These are phyloP conservation scores for Pterocles gutturalis DNA, from an alignment of 2,113 vertebrate species.

Conservation along the genomic window DNA sequence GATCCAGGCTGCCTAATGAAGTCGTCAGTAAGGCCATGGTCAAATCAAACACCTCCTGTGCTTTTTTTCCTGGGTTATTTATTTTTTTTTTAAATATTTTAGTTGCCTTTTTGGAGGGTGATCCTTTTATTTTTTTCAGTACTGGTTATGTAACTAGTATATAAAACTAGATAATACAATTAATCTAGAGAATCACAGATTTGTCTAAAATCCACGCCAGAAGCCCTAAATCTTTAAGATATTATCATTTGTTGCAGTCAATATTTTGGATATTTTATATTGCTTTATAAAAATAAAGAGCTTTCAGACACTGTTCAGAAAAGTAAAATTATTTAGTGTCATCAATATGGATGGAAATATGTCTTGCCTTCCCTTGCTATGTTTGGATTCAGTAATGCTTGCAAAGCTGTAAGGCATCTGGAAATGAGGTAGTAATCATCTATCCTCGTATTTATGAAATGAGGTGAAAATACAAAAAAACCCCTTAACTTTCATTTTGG, in stretches of 20 bases:
- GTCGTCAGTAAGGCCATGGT: not conserved
- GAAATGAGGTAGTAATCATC: not conserved
- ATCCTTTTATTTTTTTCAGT: not conserved
- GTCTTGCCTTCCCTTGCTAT: not conserved
- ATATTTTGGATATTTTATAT: not conserved
- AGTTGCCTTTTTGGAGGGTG: not conserved
- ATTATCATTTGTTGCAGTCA: not conserved
- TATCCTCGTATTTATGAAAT: not conserved
- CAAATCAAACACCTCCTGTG: not conserved
- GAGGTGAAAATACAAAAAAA: not conserved
- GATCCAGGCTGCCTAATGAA: not conserved
- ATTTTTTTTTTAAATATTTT: not conserved
- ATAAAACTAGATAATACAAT: not conserved
- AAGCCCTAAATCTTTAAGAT: not conserved
- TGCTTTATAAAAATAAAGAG: not conserved
- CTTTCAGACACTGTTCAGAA: not conserved
- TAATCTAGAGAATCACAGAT: not conserved
- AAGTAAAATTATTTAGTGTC: not conserved
- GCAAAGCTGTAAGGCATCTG: not conserved
- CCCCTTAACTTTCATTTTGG: not conserved
- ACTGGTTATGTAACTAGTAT: not conserved
- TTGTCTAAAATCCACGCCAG: not conserved
- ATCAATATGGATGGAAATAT: not conserved
- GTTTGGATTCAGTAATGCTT: not conserved
- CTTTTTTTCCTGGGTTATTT: not conserved